Evolutionary conservation across 2,113 vertebrate genomes (phyloP).

Genomic region (Sisor rabdophorus): DNA sequence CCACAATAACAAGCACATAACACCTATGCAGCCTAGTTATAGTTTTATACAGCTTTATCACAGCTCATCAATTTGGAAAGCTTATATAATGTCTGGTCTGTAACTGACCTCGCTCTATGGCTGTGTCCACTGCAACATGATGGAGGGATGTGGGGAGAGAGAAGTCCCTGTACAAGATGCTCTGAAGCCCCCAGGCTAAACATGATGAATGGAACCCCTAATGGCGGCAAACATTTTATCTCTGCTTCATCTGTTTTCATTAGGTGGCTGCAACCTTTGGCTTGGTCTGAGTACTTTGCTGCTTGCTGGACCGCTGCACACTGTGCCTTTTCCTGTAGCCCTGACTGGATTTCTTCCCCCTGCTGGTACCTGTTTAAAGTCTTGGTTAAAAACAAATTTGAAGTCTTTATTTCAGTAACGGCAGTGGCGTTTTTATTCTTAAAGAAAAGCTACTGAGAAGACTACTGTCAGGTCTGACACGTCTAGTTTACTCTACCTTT

Average conservation of each 20-base stretch:
- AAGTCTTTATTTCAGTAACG: conserved; percentile 12
- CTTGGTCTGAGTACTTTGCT: conserved; percentile 67
- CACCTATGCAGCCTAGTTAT: too few relatives aligned
- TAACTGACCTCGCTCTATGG: conserved; percentile 16
- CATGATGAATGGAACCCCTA: conserved; percentile 78
- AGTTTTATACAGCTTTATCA: conserved; percentile 2
- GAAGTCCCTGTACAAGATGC: conserved; percentile 68
- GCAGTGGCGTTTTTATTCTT: background rate
- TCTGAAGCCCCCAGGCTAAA: conserved; percentile 70
- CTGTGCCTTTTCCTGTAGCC: conserved; percentile 33
- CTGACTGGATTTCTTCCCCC: background rate
- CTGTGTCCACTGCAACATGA: conserved; percentile 56
- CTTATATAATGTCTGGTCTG: conserved; percentile 6
- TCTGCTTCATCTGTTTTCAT: conserved; percentile 83
- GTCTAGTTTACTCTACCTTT: background rate
- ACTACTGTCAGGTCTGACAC: background rate
- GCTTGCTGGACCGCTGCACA: conserved; percentile 64
- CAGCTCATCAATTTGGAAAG: conserved; percentile 16
- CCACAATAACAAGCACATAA: background rate
- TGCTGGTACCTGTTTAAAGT: background rate
- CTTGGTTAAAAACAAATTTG: conserved; percentile 3
- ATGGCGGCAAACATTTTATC: conserved; percentile 79
- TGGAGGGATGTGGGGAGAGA: conserved; percentile 59
- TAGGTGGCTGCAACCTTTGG: conserved; percentile 74
- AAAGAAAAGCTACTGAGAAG: background rate